Base-by-base conservation (phyloP, 2,888 invertebrate genomes). In the Epicampocera succincta region DNA sequence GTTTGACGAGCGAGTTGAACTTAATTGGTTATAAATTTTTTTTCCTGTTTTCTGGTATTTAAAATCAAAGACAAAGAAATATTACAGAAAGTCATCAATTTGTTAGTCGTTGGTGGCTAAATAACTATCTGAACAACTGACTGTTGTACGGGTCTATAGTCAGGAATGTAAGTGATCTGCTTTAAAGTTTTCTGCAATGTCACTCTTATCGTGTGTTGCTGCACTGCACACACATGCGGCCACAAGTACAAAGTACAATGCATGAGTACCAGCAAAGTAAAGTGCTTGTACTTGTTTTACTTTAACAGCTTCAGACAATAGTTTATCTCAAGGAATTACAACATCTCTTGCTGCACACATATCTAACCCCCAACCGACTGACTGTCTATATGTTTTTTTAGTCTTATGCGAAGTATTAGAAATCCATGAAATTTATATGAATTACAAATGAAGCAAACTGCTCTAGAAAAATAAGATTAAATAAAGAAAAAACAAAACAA, bases 371-470 rank as follows among this genome's bases (percentile, higher is more conserved):
- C 58, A 63, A 63, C 12, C 54, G 29, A 61, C 33, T 65, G 56
- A 29, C 9, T 54, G 44, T 76, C 17, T 38, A 52, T 54, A 21
- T 65, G 56, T 42, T 2, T 44, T 29, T 68, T 13, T 38, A 52
- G 17, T 12, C 8, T 21, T 9, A 56, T 66, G 75, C 66, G 72
- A 61, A 73, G 19, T 73, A 66, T 77, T 68, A 81, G 60, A 78
- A 82, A 60, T 78, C 61, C 66, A 71, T 78, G 69, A 78, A 66
- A 71, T 74, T 74, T 71, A 21, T 82, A 66, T 78, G 78, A 78
- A 78, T 82, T 82, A 71, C 78, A 82, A 82, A 82, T 82, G 78
- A 82, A 82, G 65, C 71, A 66, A 78, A 74, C 33, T 74, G 78
- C 73, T 78, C 66, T 68, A 76, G 42, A 75, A 68, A 75, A 58